Conservation (phyloP, 2,113 vertebrate species). For the Xiphorhynchus elegans region DNA sequence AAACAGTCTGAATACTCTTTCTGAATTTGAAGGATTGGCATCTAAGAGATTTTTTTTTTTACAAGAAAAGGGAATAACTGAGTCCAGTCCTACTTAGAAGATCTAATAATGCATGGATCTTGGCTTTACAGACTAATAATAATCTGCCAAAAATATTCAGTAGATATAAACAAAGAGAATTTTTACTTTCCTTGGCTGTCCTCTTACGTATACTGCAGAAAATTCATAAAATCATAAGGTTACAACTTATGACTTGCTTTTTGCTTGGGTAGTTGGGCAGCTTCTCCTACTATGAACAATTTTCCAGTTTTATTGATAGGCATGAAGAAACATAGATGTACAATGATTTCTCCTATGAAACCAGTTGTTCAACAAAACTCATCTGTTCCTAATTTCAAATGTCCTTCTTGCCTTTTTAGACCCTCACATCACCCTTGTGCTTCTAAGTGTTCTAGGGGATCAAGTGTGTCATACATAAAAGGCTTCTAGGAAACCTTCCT, state of each 20-base stretch:
- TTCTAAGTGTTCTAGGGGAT: not conserved
- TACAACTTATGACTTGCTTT: not conserved
- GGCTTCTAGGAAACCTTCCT: not conserved
- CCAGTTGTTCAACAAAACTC: not conserved
- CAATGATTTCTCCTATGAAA: not conserved
- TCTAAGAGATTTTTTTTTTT: not conserved
- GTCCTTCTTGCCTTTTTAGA: not conserved
- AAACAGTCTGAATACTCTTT: not conserved
- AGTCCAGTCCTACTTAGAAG: not conserved
- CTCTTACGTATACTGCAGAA: not conserved
- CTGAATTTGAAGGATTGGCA: not conserved
- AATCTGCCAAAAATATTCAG: not conserved
- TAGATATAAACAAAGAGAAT: not conserved
- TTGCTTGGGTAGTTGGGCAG: not conserved
- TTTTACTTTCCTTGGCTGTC: not conserved
- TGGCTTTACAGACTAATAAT: not conserved
- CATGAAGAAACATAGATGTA: not conserved
- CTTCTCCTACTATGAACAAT: not conserved
- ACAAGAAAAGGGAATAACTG: not conserved
- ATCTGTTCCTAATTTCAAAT: not conserved
- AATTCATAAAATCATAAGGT: not conserved
- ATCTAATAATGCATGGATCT: not conserved
- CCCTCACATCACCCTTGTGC: not conserved
- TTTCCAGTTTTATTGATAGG: not conserved
- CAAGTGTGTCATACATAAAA: not conserved